These are phyloP conservation scores for Acanthurus tractus DNA, from an alignment of 2,797 vertebrate genomes.

Conservation along the genomic window DNA sequence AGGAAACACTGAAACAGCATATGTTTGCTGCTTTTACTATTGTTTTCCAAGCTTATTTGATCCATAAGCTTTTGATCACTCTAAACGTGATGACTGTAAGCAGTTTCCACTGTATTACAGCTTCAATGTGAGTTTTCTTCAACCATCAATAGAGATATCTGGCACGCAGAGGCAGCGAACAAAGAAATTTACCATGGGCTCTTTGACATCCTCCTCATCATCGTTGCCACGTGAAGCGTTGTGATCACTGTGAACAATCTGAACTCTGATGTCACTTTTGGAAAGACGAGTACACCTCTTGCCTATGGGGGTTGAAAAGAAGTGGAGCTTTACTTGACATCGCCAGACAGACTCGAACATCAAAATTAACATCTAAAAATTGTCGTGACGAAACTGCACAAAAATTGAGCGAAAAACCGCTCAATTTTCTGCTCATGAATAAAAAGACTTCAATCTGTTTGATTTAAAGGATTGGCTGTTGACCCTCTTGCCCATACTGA, in stretches of 20 bases:
- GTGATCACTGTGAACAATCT: slow-evolving; percentile 90
- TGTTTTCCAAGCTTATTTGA: no score
- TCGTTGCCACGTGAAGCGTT: slow-evolving; percentile 88
- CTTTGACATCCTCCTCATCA: slow-evolving; percentile 88
- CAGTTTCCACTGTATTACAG: slow-evolving; percentile 17
- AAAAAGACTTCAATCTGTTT: slow-evolving; percentile 20
- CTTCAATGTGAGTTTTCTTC: slow-evolving; percentile 18
- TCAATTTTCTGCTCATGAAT: neutral
- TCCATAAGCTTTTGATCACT: no score
- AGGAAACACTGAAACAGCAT: no score
- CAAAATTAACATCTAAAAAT: no score
- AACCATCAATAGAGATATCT: slow-evolving; percentile 21
- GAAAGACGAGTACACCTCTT: slow-evolving; percentile 89
- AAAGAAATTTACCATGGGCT: slow-evolving; percentile 80
- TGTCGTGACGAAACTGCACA: no score
- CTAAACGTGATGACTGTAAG: no score
- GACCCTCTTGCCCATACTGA: slow-evolving; percentile 78
- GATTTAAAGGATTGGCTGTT: slow-evolving; percentile 59
- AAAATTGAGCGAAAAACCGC: no score
- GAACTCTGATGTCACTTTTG: slow-evolving; percentile 91
- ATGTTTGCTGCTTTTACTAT: no score
- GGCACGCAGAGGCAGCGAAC: slow-evolving; percentile 13
- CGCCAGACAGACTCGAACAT: neutral
- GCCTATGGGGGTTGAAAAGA: slow-evolving; percentile 60
- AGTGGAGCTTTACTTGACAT: slow-evolving; percentile 30